phyloP scores from a whole-genome alignment of 2,888 invertebrate genomes.

The Epirrhoe tristata region DNA sequence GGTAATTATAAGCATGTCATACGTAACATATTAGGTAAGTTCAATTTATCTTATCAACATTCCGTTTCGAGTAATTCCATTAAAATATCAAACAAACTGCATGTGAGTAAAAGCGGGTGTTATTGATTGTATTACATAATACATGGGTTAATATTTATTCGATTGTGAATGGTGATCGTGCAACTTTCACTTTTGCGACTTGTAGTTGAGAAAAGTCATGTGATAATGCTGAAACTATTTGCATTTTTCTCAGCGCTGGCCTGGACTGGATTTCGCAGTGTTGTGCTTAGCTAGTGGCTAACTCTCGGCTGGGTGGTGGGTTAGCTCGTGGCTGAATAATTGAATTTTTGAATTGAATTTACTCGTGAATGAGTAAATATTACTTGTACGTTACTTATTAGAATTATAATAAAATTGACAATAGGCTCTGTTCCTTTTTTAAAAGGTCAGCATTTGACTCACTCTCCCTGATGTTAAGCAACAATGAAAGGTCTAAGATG shows the following conservation, averaged over 20 bases:
- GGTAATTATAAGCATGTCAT: background rate
- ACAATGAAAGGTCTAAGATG: no score
- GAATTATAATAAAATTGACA: no score
- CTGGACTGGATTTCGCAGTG: conserved; percentile 23
- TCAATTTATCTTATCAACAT: conserved; percentile 17
- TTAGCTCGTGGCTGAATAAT: no score
- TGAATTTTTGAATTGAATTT: no score
- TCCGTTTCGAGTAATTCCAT: conserved; percentile 14
- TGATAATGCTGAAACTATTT: conserved; percentile 59
- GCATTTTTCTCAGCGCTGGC: conserved; percentile 44
- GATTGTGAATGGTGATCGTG: conserved; percentile 72
- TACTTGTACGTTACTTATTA: no score
- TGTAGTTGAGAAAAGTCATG: conserved; percentile 62
- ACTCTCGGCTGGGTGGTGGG: no score
- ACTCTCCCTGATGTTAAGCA: no score
- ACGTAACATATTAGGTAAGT: background rate
- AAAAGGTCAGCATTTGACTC: no score
- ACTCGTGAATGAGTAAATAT: no score
- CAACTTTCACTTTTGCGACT: conserved; percentile 77
- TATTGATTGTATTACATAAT: conserved; percentile 73
- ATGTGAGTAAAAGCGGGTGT: conserved; percentile 51
- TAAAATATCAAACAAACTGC: conserved; percentile 37
- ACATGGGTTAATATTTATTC: conserved; percentile 76
- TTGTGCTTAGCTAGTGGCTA: conserved; percentile 4
- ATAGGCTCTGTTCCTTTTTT: no score